Conservation (phyloP, 2,113 vertebrate species). For the Scopus umbretta region DNA sequence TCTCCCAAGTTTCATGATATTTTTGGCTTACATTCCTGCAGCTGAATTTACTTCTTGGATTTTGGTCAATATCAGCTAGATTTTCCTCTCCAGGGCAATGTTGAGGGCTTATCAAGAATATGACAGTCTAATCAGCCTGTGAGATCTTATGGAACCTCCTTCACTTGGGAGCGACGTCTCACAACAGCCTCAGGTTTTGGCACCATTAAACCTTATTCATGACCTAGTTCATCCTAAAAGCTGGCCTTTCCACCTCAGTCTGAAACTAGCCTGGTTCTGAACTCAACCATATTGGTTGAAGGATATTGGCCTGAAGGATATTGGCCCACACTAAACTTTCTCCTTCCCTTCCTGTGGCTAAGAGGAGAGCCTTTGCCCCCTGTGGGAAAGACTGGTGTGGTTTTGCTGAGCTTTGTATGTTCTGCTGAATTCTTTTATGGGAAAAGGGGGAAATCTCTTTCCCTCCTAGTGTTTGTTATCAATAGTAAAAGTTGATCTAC, state of each 20-base stretch:
- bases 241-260: background rate
- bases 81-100: background rate
- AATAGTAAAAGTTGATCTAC: background rate
- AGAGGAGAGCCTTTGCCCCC: background rate
- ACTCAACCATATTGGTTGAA: background rate
- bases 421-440: background rate
- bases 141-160: background rate
- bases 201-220: background rate
- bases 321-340: background rate
- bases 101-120: background rate
- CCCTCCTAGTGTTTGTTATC: constrained; percentile 33
- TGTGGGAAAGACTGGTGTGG: constrained; percentile 17
- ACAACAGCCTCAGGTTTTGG: background rate
- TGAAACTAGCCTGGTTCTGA: background rate
- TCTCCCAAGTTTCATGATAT: background rate
- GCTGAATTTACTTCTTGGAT: background rate
- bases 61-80: background rate
- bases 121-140: background rate
- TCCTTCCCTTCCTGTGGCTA: background rate
- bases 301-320: background rate
- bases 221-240: background rate
- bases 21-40: background rate
- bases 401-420: background rate
- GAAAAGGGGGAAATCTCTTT: constrained; percentile 24
- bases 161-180: background rate